A percentile compares a stretch with the other conserved stretches of the same genome.
Evolutionary conservation across 2,888 invertebrate species (phyloP).

Genomic region (Scelioninae gen. 1): DNA sequence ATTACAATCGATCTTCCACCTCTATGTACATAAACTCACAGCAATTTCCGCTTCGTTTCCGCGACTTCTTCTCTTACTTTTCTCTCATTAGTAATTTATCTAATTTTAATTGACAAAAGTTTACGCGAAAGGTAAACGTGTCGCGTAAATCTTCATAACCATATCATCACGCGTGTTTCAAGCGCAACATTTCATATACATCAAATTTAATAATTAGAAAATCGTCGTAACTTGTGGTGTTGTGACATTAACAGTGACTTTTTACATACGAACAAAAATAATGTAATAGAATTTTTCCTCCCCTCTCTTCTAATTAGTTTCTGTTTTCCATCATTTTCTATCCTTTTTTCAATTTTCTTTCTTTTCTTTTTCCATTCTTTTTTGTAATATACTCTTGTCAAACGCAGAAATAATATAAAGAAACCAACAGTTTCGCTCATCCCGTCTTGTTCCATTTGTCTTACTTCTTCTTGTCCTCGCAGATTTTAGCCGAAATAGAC

Average conservation of each 20-base stretch:
- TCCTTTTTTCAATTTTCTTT: not conserved
- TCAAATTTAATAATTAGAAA: constrained; percentile 68
- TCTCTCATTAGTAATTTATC: constrained; percentile 52
- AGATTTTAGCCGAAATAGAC: constrained; percentile 21
- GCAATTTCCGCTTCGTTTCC: constrained; percentile 38
- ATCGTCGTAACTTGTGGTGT: constrained; percentile 69
- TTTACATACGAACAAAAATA: constrained; percentile 73
- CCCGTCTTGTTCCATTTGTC: constrained; percentile 26
- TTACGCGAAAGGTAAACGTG: constrained; percentile 46
- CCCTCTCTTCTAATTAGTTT: not conserved
- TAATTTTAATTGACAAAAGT: constrained; percentile 69
- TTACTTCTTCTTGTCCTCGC: constrained; percentile 10
- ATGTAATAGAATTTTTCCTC: constrained; percentile 43
- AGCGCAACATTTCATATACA: constrained; percentile 63
- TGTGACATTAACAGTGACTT: constrained; percentile 77
- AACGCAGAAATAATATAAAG: constrained; percentile 46
- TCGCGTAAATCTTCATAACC: constrained; percentile 53
- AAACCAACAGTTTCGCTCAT: constrained; percentile 57
- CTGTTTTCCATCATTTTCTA: not conserved
- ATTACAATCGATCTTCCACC: constrained; percentile 55
- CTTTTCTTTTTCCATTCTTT: not conserved
- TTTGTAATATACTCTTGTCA: constrained; percentile 18
- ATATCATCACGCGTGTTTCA: constrained; percentile 55
- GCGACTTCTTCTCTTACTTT: constrained; percentile 28
- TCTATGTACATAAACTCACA: too few species aligned